Evolutionary conservation across 1,140 invertebrate species (phyloP).

Genomic region (Listronotus bonariensis): DNA sequence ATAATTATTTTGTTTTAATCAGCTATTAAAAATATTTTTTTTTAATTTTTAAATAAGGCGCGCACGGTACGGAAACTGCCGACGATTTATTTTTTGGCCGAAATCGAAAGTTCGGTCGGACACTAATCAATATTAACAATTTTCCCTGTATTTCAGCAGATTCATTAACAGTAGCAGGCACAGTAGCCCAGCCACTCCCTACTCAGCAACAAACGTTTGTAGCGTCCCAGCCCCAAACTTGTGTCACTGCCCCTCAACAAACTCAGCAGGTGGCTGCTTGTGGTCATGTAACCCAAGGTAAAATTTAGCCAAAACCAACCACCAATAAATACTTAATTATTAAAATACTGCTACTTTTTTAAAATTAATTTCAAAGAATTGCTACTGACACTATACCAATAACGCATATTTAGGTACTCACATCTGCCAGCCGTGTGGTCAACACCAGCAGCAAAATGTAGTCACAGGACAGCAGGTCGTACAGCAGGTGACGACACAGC

Average conservation of each 20-base stretch:
- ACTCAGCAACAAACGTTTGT: conserved; percentile 22
- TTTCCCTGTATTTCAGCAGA: conserved; percentile 18
- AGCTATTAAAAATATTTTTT: too few relatives aligned
- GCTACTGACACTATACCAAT: neutral
- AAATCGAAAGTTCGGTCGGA: too few relatives aligned
- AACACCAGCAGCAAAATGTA: conserved; percentile 45
- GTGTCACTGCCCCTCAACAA: conserved; percentile 13
- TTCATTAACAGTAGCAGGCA: conserved; percentile 25
- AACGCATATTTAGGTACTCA: conserved; percentile 12
- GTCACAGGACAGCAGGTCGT: conserved; percentile 41
- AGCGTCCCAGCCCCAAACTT: conserved; percentile 22
- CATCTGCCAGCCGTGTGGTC: conserved; percentile 48
- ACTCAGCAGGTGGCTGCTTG: conserved; percentile 26
- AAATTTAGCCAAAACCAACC: neutral
- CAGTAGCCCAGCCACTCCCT: conserved; percentile 10
- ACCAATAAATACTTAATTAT: too few relatives aligned
- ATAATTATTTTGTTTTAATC: too few relatives aligned
- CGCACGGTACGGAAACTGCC: too few relatives aligned
- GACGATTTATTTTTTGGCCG: too few relatives aligned
- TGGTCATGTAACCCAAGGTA: conserved; percentile 30
- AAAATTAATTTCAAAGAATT: neutral
- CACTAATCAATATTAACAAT: too few relatives aligned
- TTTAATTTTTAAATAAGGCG: too few relatives aligned
- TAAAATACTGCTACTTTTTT: neutral
- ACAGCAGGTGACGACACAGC: conserved; percentile 32